phyloP scores from a whole-genome alignment of 1,140 invertebrate species.

The Plodia interpunctella region DNA sequence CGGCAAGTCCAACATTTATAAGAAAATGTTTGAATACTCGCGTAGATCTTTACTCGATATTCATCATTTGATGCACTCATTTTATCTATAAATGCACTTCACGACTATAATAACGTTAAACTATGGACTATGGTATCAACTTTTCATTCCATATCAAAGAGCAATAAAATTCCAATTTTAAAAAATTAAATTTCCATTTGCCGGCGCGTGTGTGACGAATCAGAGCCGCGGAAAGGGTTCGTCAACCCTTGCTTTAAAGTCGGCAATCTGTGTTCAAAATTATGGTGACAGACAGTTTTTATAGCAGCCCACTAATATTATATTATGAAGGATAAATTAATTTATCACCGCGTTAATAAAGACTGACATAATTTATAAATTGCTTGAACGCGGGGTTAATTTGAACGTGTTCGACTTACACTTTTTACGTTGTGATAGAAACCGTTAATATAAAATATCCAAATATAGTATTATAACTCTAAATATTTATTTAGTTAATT shows the following conservation, averaged over 20 bases:
- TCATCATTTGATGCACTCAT: too few relatives aligned
- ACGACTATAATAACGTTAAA: not conserved
- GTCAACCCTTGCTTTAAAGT: conserved; percentile 50
- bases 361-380: conserved; percentile 40
- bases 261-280: conserved; percentile 64
- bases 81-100: too few relatives aligned
- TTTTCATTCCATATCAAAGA: conserved; percentile 44
- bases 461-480: too few relatives aligned
- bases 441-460: too few relatives aligned
- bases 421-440: conserved; percentile 14
- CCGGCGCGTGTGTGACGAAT: conserved; percentile 67
- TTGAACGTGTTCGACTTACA: not conserved
- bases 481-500: too few relatives aligned
- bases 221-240: conserved; percentile 46
- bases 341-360: conserved; percentile 55
- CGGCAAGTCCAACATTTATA: too few relatives aligned
- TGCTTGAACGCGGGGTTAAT: conserved; percentile 26
- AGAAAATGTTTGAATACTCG: too few relatives aligned
- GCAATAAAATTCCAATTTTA: conserved; percentile 71
- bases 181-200: conserved; percentile 69
- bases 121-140: not conserved
- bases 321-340: conserved; percentile 58
- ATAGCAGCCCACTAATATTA: conserved; percentile 45
- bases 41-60: too few relatives aligned
- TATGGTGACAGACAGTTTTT: conserved; percentile 65